Conservation (phyloP, 2,797 vertebrate genomes). For the Sarcophilus harrisii region DNA sequence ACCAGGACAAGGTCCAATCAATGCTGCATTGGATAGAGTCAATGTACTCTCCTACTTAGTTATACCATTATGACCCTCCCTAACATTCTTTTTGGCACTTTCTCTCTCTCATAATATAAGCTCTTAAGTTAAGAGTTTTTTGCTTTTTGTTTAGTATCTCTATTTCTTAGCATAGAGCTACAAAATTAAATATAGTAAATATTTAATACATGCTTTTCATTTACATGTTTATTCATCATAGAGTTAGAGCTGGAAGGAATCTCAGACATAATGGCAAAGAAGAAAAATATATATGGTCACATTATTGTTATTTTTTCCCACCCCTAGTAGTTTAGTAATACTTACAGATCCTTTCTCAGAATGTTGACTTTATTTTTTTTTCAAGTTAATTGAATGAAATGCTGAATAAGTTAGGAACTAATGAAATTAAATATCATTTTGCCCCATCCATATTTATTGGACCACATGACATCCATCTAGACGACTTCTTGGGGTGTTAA, state of each 20-base stretch:
- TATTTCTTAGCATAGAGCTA: not conserved
- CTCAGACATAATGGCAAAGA: not conserved
- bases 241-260: not conserved
- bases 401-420: not conserved
- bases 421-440: not conserved
- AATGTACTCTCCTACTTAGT: not conserved
- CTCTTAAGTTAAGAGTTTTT: not conserved
- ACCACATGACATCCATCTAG: not conserved
- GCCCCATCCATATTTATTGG: not conserved
- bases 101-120: not conserved
- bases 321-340: not conserved
- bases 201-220: not conserved
- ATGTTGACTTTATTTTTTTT: not conserved
- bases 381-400: not conserved
- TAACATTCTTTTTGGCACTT: not conserved
- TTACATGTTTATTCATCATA: not conserved
- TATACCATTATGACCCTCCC: not conserved
- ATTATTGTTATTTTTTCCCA: not conserved
- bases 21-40: not conserved
- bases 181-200: not conserved
- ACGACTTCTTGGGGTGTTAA: not conserved
- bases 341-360: not conserved
- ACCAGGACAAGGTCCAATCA: not conserved
- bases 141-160: not conserved
- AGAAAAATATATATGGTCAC: not conserved